phyloP scores from a whole-genome alignment of 2,113 vertebrate species.

The Rhinoptilus africanus region DNA sequence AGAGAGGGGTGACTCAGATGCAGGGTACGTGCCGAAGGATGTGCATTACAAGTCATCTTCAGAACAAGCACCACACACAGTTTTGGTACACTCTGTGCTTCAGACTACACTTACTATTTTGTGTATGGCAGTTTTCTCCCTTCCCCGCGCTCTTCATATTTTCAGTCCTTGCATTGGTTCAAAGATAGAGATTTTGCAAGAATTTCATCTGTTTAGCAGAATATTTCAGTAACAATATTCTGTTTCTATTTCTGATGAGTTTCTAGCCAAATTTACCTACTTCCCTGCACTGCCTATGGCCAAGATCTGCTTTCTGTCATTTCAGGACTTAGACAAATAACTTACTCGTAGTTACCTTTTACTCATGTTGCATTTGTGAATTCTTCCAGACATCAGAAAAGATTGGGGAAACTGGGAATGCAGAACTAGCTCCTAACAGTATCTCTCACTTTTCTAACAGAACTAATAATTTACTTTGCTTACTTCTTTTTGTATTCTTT shows the following conservation, averaged over 20 bases:
- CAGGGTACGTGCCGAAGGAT: neutral
- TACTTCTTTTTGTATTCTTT: neutral
- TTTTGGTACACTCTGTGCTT: neutral
- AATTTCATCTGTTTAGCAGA: neutral
- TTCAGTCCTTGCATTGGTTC: neutral
- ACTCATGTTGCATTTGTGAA: neutral
- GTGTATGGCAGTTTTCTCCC: neutral
- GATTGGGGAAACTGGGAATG: neutral
- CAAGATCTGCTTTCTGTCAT: neutral
- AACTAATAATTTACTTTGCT: neutral
- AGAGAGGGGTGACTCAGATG: neutral
- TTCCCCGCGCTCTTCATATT: neutral
- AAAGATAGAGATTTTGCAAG: neutral
- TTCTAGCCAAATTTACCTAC: neutral
- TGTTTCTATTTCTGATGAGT: neutral
- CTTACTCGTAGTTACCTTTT: neutral
- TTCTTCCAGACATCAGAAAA: neutral
- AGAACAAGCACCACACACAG: neutral
- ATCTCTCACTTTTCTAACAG: neutral
- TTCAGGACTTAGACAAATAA: neutral
- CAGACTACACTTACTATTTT: neutral
- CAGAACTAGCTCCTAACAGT: neutral
- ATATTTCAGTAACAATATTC: neutral
- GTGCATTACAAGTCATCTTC: neutral
- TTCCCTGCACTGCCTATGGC: neutral